Evolutionary conservation across 2,113 vertebrate genomes (phyloP).

Genomic region (Sebastes schlegelii): DNA sequence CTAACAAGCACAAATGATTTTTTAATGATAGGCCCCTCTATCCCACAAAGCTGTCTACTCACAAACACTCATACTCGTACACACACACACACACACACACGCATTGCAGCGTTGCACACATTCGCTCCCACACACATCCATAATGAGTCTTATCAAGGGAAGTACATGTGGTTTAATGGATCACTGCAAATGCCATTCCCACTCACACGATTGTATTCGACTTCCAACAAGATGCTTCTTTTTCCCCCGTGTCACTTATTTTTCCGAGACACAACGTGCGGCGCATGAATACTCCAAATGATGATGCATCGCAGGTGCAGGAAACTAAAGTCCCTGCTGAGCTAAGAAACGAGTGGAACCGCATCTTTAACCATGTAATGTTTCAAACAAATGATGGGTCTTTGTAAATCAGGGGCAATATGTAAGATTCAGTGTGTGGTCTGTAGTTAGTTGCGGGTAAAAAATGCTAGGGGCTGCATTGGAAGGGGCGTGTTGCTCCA

Average conservation of each 20-base stretch:
- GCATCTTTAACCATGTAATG: background rate
- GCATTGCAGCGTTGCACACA: slow-evolving; percentile 30
- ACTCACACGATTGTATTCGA: slow-evolving; percentile 48
- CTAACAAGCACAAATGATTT: slow-evolving; percentile 83
- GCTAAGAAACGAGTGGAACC: slow-evolving; percentile 8
- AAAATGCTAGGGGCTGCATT: background rate
- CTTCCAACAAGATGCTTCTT: slow-evolving; percentile 53
- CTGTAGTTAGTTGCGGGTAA: background rate
- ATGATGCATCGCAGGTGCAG: slow-evolving; percentile 47
- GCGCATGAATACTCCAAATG: slow-evolving; percentile 38
- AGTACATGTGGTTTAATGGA: slow-evolving; percentile 73
- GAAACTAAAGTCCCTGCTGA: slow-evolving; percentile 22
- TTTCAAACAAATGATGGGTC: background rate
- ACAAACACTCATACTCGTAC: slow-evolving; percentile 42
- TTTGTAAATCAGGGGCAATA: slow-evolving; percentile 3
- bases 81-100: slow-evolving; percentile 30
- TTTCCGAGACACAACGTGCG: slow-evolving; percentile 25
- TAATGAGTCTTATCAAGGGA: slow-evolving; percentile 76
- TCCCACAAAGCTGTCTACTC: slow-evolving; percentile 71
- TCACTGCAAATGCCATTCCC: slow-evolving; percentile 65
- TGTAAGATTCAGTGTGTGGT: background rate
- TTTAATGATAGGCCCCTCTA: slow-evolving; percentile 79
- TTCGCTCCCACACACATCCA: slow-evolving; percentile 52
- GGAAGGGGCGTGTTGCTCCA: background rate
- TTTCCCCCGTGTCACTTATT: slow-evolving; percentile 44